Evolutionary conservation across 2,113 vertebrate species (phyloP), one percentile per base, ranked within the genome.

Genomic region (Scomber scombrus): DNA sequence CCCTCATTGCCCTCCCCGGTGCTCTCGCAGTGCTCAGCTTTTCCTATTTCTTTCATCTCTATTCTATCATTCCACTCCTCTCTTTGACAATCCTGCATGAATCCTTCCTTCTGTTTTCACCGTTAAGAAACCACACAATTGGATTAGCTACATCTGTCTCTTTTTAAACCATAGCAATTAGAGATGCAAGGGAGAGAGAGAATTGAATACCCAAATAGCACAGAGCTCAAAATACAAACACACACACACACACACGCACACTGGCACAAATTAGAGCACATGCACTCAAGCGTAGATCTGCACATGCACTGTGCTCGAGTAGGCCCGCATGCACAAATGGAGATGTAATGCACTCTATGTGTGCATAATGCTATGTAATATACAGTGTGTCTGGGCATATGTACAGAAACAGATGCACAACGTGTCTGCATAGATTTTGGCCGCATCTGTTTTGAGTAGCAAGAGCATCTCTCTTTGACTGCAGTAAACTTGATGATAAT

Each of bases 111-210:
- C 88, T 89, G 84, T 92, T 91, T 91, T 77, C 81, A 85, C 86
- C 62, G 86, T 92, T 92, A 93, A 87, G 83, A 91, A 85, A 89
- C 86, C 86, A 78, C 88, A 92, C 92, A 95, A 93, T 91, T 93
- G 93, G 93, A 95, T 95, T 94, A 94, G 90, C 91, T 90, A 88
- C 89, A 92, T 90, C 90, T 92, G 92, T 89, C 92, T 94, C 92
- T 93, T 89, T 94, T 92, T 92, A 94, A 93, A 94, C 85, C 91
- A 87, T 19, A 60, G 88, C 90, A 93, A 94, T 95, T 93, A 95
- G 90, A 89, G 80, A 93, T 74, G 89, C 72, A 87, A 86, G 68
- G 78, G 82, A 90, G 80, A 61, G 80, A 61, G 87, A 87, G 84
- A 90, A 85, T 87, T 85, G 80, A 82, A 86, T 80, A 82, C 79